Conservation (phyloP, 2,888 invertebrate genomes). For the Hirtodrosophila alboralis region DNA sequence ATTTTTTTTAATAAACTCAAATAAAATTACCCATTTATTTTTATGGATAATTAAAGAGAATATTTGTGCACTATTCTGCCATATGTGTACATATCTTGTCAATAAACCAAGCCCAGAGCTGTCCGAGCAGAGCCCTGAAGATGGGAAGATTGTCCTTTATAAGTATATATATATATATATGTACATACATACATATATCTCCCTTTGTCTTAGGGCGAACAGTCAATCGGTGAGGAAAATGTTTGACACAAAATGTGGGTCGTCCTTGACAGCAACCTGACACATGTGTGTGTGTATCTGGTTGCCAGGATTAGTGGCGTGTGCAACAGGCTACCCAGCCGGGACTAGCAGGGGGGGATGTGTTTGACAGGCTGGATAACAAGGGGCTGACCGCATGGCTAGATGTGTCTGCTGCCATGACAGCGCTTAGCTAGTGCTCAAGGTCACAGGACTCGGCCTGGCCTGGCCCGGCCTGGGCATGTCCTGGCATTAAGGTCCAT, state of each 20-base stretch:
- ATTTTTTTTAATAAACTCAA: no score
- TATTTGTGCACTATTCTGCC: no score
- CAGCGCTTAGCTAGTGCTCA: constrained; percentile 62
- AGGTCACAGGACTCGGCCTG: constrained; percentile 47
- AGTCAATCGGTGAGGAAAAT: constrained; percentile 22
- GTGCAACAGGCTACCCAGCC: constrained; percentile 51
- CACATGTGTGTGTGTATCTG: constrained; percentile 27
- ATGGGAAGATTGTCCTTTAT: no score
- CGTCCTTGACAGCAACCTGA: constrained; percentile 17
- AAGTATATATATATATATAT: no score
- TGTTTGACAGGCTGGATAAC: constrained; percentile 41
- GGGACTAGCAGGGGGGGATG: constrained; percentile 4
- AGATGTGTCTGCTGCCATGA: constrained; percentile 59
- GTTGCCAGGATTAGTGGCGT: constrained; percentile 52
- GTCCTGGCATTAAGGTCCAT: constrained; percentile 13
- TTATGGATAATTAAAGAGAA: no score
- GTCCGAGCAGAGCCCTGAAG: no score
- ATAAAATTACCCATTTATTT: no score
- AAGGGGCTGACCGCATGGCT: constrained; percentile 32
- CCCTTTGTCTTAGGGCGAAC: constrained; percentile 3
- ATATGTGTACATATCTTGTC: no score
- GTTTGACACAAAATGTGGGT: constrained; percentile 25
- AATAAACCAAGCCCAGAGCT: no score
- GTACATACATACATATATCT: no score
- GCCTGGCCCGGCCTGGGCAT: background rate